These are phyloP conservation scores for Drosophila arawakana DNA, from an alignment of 1,140 invertebrate genomes.

Conservation along the genomic window DNA sequence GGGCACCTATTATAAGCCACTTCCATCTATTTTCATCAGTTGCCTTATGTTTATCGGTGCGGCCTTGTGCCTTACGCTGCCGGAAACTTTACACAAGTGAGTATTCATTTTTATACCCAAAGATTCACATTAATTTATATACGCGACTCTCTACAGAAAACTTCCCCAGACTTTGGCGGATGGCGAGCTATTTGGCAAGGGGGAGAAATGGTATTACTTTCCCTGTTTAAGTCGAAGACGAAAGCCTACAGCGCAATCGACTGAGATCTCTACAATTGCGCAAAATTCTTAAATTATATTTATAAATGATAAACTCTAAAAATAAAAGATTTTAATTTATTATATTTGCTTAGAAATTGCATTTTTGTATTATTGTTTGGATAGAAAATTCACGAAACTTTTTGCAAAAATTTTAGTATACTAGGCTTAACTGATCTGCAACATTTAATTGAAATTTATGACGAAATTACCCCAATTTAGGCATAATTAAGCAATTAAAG, in stretches of 20 bases:
- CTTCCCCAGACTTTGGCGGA: conserved; percentile 86
- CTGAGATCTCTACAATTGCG: conserved; percentile 10
- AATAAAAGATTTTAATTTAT: conserved; percentile 42
- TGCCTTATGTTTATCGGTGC: conserved; percentile 86
- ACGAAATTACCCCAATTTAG: neutral
- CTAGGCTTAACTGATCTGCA: neutral
- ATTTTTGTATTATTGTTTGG: conserved; percentile 9
- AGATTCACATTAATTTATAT: neutral
- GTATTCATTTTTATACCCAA: neutral
- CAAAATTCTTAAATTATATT: conserved; percentile 10
- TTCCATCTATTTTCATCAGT: conserved; percentile 86
- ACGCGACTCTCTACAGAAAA: conserved; percentile 37
- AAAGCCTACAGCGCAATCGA: conserved; percentile 17
- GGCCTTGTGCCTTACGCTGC: conserved; percentile 86
- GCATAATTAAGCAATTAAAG: conserved; percentile 15
- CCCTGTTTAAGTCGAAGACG: conserved; percentile 49
- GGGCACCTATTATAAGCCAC: conserved; percentile 85
- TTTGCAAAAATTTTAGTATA: neutral
- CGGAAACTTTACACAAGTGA: conserved; percentile 86
- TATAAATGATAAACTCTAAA: conserved; percentile 19
- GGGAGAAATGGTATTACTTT: conserved; percentile 83
- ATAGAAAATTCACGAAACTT: neutral
- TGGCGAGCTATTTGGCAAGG: conserved; percentile 86
- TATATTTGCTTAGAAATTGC: conserved; percentile 17
- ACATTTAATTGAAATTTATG: conserved; percentile 1